phyloP scores from a whole-genome alignment of 1,140 invertebrate genomes.

The Drosophila hydei region DNA sequence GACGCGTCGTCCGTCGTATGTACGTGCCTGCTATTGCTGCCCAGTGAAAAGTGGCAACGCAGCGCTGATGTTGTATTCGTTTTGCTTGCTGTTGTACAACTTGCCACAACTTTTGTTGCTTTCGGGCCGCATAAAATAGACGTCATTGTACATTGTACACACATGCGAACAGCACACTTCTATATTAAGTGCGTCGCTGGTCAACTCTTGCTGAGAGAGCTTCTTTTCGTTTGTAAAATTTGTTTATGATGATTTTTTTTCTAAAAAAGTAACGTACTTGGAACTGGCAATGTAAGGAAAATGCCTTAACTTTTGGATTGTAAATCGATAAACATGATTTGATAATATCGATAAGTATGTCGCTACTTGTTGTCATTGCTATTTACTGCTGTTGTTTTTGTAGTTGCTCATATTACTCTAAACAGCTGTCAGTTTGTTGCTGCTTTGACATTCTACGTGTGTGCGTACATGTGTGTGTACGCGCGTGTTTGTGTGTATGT shows the following conservation, averaged over 20 bases:
- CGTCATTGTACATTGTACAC: conserved; percentile 29
- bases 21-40: conserved; percentile 35
- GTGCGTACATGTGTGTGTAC: conserved; percentile 31
- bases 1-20: conserved; percentile 16
- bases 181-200: conserved; percentile 12
- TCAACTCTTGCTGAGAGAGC: conserved; percentile 11
- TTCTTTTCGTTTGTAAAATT: conserved; percentile 6
- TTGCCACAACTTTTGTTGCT: conserved; percentile 30
- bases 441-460: conserved; percentile 32
- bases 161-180: background rate
- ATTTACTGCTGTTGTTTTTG: conserved; percentile 38
- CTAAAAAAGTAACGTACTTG: background rate
- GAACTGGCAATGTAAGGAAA: background rate
- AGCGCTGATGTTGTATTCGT: conserved; percentile 40
- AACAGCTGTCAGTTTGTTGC: conserved; percentile 72
- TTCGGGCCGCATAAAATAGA: conserved; percentile 25
- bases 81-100: conserved; percentile 12
- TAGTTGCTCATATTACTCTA: conserved; percentile 62
- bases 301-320: background rate
- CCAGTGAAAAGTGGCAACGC: conserved; percentile 66
- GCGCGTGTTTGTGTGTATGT: conserved; percentile 5
- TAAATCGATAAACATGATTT: conserved; percentile 15
- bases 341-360: conserved; percentile 22
- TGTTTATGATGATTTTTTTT: conserved; percentile 15
- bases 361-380: conserved; percentile 63